Evolutionary conservation across 2,797 vertebrate genomes (phyloP), one percentile per base, ranked within the genome.

Genomic region (Sebastes vulpes): DNA sequence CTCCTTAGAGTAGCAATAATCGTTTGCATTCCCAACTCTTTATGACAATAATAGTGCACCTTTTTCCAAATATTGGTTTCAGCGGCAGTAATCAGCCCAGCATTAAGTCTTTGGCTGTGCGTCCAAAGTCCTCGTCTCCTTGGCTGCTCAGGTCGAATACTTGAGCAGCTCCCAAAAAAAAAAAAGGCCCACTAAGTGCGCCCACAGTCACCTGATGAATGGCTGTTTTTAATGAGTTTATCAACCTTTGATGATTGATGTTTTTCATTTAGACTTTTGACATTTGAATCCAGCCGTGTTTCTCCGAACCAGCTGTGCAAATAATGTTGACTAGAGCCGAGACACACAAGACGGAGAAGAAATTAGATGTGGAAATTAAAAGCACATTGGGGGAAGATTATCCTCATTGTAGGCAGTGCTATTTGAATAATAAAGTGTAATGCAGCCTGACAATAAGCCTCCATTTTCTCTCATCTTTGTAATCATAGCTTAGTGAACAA

Each of bases 401-500:
- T 91, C 79, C 76, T 81, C 83, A 89, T 87, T 90, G 82, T 75
- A 63, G 69, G 28, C 72, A 32, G 81, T 66, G 76, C 80, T 93
- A 84, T 91, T 85, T 89, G 63, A 90, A 89, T 89, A 89, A 90
- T 86, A 77, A 89, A 85, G 84, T 81, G 84, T 88, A 92, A 92
- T 90, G 28, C 72, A 66, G 84, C 52, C 78, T 69, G 63, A 80
- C 81, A 90, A 91, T 87, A 84, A 76, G 83, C 82, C 61, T 68
- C 82, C 70, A 88, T 92, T 91, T 94, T 90, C 87, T 84, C 80
- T 89, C 87, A 84, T 92, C 83, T 92, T 79, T 77, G 54, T 87
- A 92, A 91, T 94, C 80, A 89, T 81, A 74, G 88, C 86, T 87
- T 81, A 78, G 75, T 79, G 86, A 85, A 87, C 54, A 85, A 89